Percentiles rank a stretch among this genome's conserved stretches.
phyloP scores from a whole-genome alignment of 2,888 invertebrate genomes.

The Dyspetes luteomarginatus region DNA sequence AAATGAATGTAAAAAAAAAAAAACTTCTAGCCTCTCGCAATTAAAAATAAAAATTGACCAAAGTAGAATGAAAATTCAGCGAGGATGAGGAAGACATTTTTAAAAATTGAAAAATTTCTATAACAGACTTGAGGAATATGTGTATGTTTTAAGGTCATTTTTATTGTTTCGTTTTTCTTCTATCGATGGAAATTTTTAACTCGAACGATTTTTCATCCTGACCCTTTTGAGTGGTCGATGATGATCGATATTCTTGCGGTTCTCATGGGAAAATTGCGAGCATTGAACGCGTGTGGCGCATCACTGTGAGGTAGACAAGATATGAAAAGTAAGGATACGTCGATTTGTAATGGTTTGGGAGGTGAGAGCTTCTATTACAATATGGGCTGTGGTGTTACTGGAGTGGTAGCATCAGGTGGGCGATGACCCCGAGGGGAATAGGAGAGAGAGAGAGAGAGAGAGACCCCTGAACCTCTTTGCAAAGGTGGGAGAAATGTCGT shows the following conservation, averaged over 20 bases:
- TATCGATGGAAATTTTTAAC: not conserved
- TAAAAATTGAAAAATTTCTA: too few species aligned
- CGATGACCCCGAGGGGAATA: conserved; percentile 67
- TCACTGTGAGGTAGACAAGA: not conserved
- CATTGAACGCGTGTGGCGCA: not conserved
- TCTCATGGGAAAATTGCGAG: not conserved
- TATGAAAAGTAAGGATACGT: not conserved
- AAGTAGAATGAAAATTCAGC: too few species aligned
- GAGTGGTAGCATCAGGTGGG: conserved; percentile 72
- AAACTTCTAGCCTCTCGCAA: too few species aligned
- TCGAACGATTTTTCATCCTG: conserved; percentile 1
- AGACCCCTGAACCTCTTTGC: conserved; percentile 41
- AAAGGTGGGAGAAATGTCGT: conserved; percentile 51
- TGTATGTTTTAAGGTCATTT: not conserved
- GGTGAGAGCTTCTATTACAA: conserved; percentile 31
- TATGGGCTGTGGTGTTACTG: conserved; percentile 53
- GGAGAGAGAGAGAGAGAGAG: not conserved
- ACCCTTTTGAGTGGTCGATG: not conserved
- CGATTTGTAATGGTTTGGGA: not conserved
- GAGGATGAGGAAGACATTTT: too few species aligned
- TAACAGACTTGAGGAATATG: too few species aligned
- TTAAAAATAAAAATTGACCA: too few species aligned
- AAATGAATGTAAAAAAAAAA: too few species aligned
- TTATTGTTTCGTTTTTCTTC: not conserved
- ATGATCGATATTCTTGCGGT: conserved; percentile 1